phyloP scores from a whole-genome alignment of 1,140 invertebrate species.

The Drosophila arawakana region DNA sequence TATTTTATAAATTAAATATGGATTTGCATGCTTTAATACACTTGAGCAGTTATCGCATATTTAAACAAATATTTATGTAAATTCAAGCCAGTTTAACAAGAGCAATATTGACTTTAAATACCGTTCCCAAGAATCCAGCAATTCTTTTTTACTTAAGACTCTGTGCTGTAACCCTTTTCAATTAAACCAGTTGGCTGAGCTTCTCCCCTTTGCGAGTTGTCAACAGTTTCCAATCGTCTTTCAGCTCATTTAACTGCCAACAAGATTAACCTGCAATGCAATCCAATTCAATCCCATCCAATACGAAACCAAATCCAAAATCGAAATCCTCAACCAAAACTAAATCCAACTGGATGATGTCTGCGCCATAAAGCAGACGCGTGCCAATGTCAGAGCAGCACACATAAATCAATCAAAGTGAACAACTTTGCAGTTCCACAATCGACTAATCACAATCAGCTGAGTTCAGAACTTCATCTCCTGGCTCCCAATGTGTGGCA shows the following conservation, averaged over 20 bases:
- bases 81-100: background rate
- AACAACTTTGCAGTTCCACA: conserved; percentile 39
- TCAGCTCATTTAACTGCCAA: conserved; percentile 40
- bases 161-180: background rate
- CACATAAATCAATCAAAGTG: conserved; percentile 54
- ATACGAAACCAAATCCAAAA: background rate
- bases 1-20: conserved; percentile 31
- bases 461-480: conserved; percentile 12
- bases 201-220: background rate
- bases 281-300: background rate
- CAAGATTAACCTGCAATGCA: conserved; percentile 14
- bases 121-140: background rate
- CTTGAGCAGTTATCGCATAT: conserved; percentile 25
- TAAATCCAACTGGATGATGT: conserved; percentile 8
- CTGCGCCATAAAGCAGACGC: conserved; percentile 25
- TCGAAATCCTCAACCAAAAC: conserved; percentile 5
- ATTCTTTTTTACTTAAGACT: background rate
- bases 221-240: conserved; percentile 13
- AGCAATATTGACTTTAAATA: conserved; percentile 2
- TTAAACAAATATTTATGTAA: conserved; percentile 22
- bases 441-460: conserved; percentile 56
- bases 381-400: conserved; percentile 6
- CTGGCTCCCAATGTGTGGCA: conserved; percentile 21
- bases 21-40: conserved; percentile 24
- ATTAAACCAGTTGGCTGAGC: background rate